Evolutionary conservation across 2,888 invertebrate species (phyloP), one percentile per base, ranked within the genome.

Genomic region (Eucriotettix oculatus): DNA sequence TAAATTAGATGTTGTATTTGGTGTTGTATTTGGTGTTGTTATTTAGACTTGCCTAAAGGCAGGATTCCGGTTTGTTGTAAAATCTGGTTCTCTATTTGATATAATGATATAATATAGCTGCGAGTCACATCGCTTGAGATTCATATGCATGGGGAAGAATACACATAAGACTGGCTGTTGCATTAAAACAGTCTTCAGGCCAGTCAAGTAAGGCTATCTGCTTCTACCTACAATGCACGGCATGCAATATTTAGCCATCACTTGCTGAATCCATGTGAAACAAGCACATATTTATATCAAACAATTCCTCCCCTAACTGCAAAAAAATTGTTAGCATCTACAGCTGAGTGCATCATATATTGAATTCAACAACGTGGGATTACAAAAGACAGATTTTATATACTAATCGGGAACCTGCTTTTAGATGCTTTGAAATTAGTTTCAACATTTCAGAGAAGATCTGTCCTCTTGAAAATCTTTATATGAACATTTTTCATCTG

Each of bases 171-270:
- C 73, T 74, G 74, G 70, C 74, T 74, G 72, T 73, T 74, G 74
- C 74, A 67, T 66, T 71, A 71, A 70, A 75, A 75, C 75, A 74
- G 75, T 73, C 74, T 74, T 72, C 74, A 72, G 75, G 75, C 73
- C 74, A 74, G 74, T 73, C 29, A 29, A 29, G 29, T 29, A 29
- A 29, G 29, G 29, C 29, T 29, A 54, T 42, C 53, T 43, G 29
- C 54, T 55, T 40, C 43, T 43, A 40, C 42, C 54, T 16, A n/a
- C 48, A 41, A 29, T 61, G 61, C 58, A 52, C 60, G 57, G 62
- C 62, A 59, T 61, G 61, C 57, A 29, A 53, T 29, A 29, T 29
- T 29, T 29, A 29, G 29, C 29, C 2, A 29, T 5, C 29, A 29
- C 29, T 29, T 7, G 29, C 29, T 29, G 29, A 29, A 29, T 29